Conservation (phyloP, 2,888 invertebrate genomes). For the Caenorhabditis drosophilae region DNA sequence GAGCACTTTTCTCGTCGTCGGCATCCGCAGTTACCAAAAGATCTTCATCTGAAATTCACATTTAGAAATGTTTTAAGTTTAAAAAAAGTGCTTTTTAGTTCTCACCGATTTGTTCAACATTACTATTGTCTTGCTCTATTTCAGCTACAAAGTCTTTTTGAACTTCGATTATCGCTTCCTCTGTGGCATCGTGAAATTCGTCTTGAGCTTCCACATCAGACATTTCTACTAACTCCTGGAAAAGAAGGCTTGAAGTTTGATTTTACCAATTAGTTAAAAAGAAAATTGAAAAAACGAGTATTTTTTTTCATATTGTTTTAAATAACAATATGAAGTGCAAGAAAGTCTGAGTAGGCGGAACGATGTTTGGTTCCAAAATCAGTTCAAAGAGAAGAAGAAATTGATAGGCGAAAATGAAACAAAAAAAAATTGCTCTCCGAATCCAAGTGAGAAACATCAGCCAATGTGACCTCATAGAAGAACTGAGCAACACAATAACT, state of each 20-base stretch:
- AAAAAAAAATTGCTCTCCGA: too few relatives aligned
- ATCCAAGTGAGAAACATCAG: conserved; percentile 37
- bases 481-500: neutral
- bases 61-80: neutral
- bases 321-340: neutral
- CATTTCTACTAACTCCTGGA: conserved; percentile 30
- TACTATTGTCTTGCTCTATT: conserved; percentile 32
- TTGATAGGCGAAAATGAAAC: too few relatives aligned
- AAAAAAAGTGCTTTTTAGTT: neutral
- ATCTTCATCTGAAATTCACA: conserved; percentile 22
- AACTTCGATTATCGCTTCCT: conserved; percentile 49
- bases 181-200: conserved; percentile 52
- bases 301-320: neutral
- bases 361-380: neutral
- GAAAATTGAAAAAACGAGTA: too few relatives aligned
- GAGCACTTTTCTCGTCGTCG: conserved; percentile 49
- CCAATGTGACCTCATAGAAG: conserved; percentile 33
- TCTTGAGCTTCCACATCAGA: conserved; percentile 52
- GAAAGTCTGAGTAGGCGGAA: neutral
- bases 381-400: too few relatives aligned
- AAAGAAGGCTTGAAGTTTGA: neutral
- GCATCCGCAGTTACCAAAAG: conserved; percentile 38
- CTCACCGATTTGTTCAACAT: conserved; percentile 16
- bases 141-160: conserved; percentile 39
- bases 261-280: too few relatives aligned